Evolutionary conservation across 2,113 vertebrate genomes (phyloP), one percentile per base, ranked within the genome.

Genomic region (Cebus imitator): DNA sequence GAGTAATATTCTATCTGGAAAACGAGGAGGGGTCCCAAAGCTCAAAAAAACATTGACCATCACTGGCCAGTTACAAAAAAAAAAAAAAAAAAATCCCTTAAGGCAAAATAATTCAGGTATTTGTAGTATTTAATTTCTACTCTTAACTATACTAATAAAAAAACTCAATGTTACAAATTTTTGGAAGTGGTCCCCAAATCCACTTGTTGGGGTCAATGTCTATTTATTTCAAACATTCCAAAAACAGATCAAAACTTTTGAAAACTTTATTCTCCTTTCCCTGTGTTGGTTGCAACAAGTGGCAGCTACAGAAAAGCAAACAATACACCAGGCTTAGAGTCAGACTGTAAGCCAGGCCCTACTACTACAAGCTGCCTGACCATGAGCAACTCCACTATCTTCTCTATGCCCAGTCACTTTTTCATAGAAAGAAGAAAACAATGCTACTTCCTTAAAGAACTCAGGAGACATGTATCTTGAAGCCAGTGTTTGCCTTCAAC

Each of bases 191-290:
- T 84, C 9, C 16, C n/a, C 35, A 83, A 45, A 23, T 92, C 35
- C 23, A 52, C 52, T 73, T 95, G 2, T 78, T 92, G 87, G 35
- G 30, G 66, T 43, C 78, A 93, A 68, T 76, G 43, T 73, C 82
- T 84, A 50, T 79, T 94, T 94, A 91, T 75, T 96, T 86, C 50
- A 94, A 94, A 87, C 11, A 61, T 48, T 55, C 14, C 82, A 91
- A 61, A 96, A 94, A 58, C 17, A 85, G n/a, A 94, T 66, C 72
- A 92, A 80, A 58, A 96, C 8, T 90, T 95, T 55, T 68, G 18
- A 79, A 87, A 96, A 88, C 57, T 61, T 11, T 68, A 13, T 27
- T 64, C 23, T 95, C 35, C 92, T 93, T 90, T 87, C 35, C 9
- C 50, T 8, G 8, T 58, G 12, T 7, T 92, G n/a, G 45, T 40